Evolutionary conservation across 2,888 invertebrate genomes (phyloP), one percentile per base, ranked within the genome.

Genomic region (Athripsodes cinereus): DNA sequence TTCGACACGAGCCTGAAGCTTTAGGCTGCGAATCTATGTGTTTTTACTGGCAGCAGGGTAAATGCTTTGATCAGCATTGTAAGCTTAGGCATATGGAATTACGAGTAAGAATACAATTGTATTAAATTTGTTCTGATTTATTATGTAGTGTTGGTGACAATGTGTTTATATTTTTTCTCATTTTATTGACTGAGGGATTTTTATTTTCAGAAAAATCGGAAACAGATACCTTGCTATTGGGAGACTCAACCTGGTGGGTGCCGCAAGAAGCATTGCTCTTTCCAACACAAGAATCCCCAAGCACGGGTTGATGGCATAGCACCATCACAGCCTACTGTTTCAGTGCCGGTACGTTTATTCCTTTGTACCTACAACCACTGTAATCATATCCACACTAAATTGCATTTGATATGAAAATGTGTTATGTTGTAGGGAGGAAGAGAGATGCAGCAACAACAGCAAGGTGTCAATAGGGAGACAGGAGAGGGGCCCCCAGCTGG

Each of bases 71-170:
- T 68, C 83, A 84, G 67, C 83, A 85, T 66, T 93, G 93, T 74
- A 87, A 85, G 70, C 86, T 87, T 68, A 82, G 92, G 67, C 93
- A 93, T 72, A 92, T 92, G 90, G 88, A 90, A 72, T 79, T 91
- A 64, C 83, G 87, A 75, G 89, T 90, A 74, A 53, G 59, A 40
- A n/a, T n/a, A n/a, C n/a, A n/a, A n/a, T n/a, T n/a, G n/a, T n/a
- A n/a, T n/a, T n/a, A n/a, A 26, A 40, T 40, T 16, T 40, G 8
- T 3, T 40, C 3, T 40, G 2, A 40, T 40, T 40, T 40, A 8
- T 11, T 31, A 31, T 8, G 8, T 31, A 31, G 31, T 11, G 6
- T 31, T 31, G 8, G 8, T 31, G 31, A 31, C 31, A 31, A n/a
- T n/a, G n/a, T n/a, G n/a, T n/a, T n/a, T n/a, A n/a, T n/a, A n/a